phyloP scores from a whole-genome alignment of 2,888 invertebrate species.

The Orthosia incerta region DNA sequence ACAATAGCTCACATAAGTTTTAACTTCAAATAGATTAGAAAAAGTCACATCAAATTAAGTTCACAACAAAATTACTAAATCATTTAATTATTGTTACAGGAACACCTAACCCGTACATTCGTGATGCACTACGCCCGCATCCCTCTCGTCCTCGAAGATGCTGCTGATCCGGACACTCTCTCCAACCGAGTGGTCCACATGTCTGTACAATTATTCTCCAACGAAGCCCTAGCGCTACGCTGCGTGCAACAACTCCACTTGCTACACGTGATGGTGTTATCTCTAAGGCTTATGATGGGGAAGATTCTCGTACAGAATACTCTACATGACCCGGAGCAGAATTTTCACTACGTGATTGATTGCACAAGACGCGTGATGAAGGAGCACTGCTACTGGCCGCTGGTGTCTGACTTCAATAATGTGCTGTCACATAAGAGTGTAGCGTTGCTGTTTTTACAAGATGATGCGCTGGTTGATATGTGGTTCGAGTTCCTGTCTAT shows the following conservation, averaged over 20 bases:
- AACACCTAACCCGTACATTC: slow-evolving; percentile 97
- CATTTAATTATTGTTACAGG: slow-evolving; percentile 86
- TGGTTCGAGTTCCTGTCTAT: slow-evolving; percentile 98
- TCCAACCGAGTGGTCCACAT: slow-evolving; percentile 99
- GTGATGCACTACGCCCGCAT: slow-evolving; percentile 99
- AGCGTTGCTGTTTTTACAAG: slow-evolving; percentile 96
- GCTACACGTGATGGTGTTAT: slow-evolving; percentile 98
- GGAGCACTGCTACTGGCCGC: slow-evolving; percentile 99
- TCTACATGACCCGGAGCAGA: slow-evolving; percentile 94
- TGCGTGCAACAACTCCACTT: slow-evolving; percentile 98
- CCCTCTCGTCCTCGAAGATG: slow-evolving; percentile 96
- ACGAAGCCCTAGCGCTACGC: slow-evolving; percentile 96
- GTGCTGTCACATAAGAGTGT: slow-evolving; percentile 98
- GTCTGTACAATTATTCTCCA: slow-evolving; percentile 98
- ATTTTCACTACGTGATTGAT: slow-evolving; percentile 97
- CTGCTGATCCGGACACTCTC: slow-evolving; percentile 96
- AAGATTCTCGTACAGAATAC: slow-evolving; percentile 97
- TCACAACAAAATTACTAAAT: not conserved
- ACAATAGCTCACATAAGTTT: no score
- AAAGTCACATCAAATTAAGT: no score
- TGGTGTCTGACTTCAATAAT: slow-evolving; percentile 99
- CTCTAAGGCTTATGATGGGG: slow-evolving; percentile 96
- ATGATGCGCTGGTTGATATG: slow-evolving; percentile 97
- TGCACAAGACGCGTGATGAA: slow-evolving; percentile 98
- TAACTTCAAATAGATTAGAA: no score